Evolutionary conservation across 1,140 invertebrate species (phyloP), one percentile per base, ranked within the genome.

Genomic region (Whitmania pigra): DNA sequence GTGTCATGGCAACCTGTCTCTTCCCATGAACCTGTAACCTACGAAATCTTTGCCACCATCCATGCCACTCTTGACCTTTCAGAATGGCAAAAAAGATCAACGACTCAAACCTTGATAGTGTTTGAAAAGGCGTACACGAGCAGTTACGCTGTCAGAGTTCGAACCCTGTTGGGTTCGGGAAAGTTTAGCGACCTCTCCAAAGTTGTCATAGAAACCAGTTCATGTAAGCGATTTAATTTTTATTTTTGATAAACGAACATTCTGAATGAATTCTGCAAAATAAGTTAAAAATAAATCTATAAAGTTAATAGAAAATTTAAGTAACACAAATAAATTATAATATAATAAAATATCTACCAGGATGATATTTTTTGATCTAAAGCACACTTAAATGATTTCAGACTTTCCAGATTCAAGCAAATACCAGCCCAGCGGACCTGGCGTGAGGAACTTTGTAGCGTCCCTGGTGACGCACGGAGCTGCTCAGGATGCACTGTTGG

Each of bases 1-100:
- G 85, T 97, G 1, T 95, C 92, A 89, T 94, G 94, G 94, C 91
- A 96, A 78, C 86, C 90, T 87, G 88, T 73, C 88, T 74, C 78
- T 71, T 75, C 79, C 74, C 76, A 78, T 9, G 40, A 25, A 25
- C 82, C 93, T 79, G 85, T 90, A 27, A 93, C 93, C 22, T 97
- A 96, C 78, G 80, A 83, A 76, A 82, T 86, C 22, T 79, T 75
- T 67, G 80, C 80, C 73, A 78, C 78, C 71, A 76, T 77, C 53
- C 78, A 77, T 71, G 76, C 75, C 25, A 74, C 74, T 0, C 75
- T 75, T 0, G 75, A 77, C 73, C 77, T 80, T 73, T 76, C 75
- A 31, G 60, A 75, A 0, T 82, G 80, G 80, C 72, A 77, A 13
- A 74, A 74, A 27, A 72, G 77, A 22, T 77, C 78, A 11, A 78